phyloP scores from a whole-genome alignment of 1,140 invertebrate species.

The Charaxes varanes region DNA sequence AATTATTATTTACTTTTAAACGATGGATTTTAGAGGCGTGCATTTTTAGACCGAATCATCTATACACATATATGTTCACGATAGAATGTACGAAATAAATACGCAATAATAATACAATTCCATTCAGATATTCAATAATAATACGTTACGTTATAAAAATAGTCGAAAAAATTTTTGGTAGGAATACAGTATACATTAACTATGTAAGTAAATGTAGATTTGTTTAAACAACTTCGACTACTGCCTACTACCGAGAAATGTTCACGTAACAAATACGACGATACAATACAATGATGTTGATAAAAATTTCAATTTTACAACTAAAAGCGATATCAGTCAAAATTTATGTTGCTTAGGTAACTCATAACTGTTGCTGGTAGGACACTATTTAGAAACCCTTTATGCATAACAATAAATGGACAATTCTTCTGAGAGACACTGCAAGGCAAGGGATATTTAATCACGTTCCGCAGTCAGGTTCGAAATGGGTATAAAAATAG shows the following conservation, averaged over 20 bases:
- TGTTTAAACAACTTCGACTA: constrained; percentile 14
- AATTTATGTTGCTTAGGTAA: constrained; percentile 49
- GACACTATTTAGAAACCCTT: constrained; percentile 16
- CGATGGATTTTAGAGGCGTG: too few species aligned
- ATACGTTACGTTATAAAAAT: constrained; percentile 51
- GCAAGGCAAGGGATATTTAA: too few species aligned
- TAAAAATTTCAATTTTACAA: constrained; percentile 33
- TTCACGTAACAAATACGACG: constrained; percentile 28
- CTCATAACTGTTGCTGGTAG: constrained; percentile 29
- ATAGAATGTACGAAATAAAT: constrained; percentile 33
- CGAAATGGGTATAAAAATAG: too few species aligned
- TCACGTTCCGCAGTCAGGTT: too few species aligned
- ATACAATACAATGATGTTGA: constrained; percentile 35
- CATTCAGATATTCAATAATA: constrained; percentile 28
- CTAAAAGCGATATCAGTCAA: constrained; percentile 41
- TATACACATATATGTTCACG: too few species aligned
- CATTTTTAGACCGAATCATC: too few species aligned
- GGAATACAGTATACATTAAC: constrained; percentile 33
- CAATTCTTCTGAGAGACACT: too few species aligned
- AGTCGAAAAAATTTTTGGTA: constrained; percentile 54
- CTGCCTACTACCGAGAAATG: constrained; percentile 35
- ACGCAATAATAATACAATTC: constrained; percentile 28
- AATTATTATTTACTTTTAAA: too few species aligned
- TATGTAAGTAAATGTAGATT: too few species aligned
- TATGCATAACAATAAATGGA: too few species aligned